Percentiles rank a stretch among this genome's conserved stretches.
These are phyloP conservation scores for Crypturellus tataupa DNA, from an alignment of 2,797 vertebrate species.

Conservation along the genomic window DNA sequence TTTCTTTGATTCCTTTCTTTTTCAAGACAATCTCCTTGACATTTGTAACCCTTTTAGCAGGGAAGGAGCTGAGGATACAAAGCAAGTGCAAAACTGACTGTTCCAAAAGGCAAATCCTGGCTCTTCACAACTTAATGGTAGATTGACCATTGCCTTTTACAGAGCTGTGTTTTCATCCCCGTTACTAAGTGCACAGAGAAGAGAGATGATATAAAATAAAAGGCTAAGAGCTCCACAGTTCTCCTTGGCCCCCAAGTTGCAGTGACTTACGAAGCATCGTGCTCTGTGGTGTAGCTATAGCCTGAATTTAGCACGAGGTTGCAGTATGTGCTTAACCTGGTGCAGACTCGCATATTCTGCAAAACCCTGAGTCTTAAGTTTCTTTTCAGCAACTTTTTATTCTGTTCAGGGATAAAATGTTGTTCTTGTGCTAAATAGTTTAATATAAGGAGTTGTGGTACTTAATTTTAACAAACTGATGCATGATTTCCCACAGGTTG, in stretches of 20 bases:
- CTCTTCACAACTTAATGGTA: not conserved
- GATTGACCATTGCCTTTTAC: not conserved
- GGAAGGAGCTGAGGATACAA: not conserved
- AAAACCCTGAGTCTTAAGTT: not conserved
- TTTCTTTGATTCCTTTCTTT: not conserved
- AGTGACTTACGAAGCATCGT: fast-evolving
- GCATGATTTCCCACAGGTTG: not conserved
- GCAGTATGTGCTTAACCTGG: not conserved
- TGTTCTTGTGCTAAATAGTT: not conserved
- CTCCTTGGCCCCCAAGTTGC: not conserved
- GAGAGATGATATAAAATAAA: not conserved
- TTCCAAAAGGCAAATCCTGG: not conserved
- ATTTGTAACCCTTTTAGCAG: not conserved
- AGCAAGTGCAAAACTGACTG: not conserved
- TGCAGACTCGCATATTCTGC: not conserved
- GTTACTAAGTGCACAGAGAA: not conserved
- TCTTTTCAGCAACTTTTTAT: not conserved
- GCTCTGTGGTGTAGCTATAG: not conserved
- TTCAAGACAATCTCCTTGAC: not conserved
- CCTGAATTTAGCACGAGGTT: not conserved
- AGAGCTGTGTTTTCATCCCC: not conserved
- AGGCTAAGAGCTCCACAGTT: not conserved
- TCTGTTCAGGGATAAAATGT: not conserved
- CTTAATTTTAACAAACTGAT: not conserved
- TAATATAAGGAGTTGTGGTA: not conserved